phyloP scores from a whole-genome alignment of 2,797 vertebrate genomes.

The Lepus townsendii region DNA sequence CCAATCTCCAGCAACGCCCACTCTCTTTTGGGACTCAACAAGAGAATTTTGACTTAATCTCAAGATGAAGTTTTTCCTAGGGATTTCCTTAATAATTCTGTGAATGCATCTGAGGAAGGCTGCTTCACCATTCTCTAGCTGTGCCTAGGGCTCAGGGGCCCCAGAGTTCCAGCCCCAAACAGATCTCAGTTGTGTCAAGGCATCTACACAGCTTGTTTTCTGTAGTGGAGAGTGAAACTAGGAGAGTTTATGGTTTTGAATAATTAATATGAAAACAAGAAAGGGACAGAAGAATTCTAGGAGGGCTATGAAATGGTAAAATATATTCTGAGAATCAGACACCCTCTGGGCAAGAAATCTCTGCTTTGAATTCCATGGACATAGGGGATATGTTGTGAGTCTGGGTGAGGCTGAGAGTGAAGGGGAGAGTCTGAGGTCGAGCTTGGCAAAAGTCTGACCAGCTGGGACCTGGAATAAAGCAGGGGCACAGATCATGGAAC shows the following conservation, averaged over 20 bases:
- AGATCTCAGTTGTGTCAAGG: background rate
- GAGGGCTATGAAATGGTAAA: rapidly evolving
- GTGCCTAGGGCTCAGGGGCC: rapidly evolving
- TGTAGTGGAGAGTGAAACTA: background rate
- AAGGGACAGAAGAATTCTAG: background rate
- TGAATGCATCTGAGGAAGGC: background rate
- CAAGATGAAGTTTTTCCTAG: background rate
- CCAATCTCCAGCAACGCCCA: background rate
- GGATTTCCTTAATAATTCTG: background rate
- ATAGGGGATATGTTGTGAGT: rapidly evolving
- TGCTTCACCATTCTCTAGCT: background rate
- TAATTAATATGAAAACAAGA: background rate
- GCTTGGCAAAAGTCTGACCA: background rate
- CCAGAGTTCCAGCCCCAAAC: background rate
- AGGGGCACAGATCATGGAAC: background rate
- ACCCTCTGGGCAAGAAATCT: background rate
- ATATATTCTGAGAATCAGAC: background rate
- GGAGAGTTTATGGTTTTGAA: too few relatives aligned
- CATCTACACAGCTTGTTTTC: background rate
- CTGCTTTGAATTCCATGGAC: background rate
- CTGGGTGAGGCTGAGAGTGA: background rate
- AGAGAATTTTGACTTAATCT: background rate
- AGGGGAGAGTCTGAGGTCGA: background rate
- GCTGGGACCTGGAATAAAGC: background rate
- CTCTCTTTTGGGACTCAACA: background rate